Base-by-base conservation (phyloP, 2,797 vertebrate species). In the Tenualosa thibaudeaui region DNA sequence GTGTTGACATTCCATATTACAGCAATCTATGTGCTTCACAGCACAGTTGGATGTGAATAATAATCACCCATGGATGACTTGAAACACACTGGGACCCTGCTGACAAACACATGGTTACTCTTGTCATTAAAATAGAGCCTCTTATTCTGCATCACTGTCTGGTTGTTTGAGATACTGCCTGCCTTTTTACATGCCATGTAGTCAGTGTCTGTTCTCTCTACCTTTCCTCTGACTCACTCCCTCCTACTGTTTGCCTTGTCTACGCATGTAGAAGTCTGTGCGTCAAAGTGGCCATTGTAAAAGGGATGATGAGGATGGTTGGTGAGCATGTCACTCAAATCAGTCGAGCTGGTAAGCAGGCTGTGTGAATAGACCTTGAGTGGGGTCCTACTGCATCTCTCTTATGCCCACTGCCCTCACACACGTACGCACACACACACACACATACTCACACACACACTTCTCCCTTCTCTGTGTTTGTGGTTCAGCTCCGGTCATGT, bases 381-480 rank as follows among this genome's bases (percentile, higher is more conserved):
- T 78, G 40, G 46, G 15, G 68, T 75, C 84, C 24, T 49, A 8
- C 46, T 49, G 46, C 4, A 49, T 49, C 1, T 49, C 4, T 49
- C 46, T 49, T 5, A 49, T 49, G 0, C 46, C 4, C 46, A 31
- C 31, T 1, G 31, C 40, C 75, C 75, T 53, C 75, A 26, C 56
- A 51, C 7, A 46, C 9, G 12, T 7, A 51, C 50, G 1, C 50
- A 9, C 10, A 51, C 1, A 51, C 50, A 51, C 50, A 51, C 50
- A 51, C 50, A 6, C 50, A 51, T 8, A 9, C 50, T 9, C 50
- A 51, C 50, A 51, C 50, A 51, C 50, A 51, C 58, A 2, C 37
- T 81, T 84, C 46, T 85, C 81, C 81, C 31, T 37, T 60, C 86
- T 88, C 83, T 84, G 86, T 89, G 89, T 87, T 22, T 78, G 15